phyloP scores from a whole-genome alignment of 1,140 invertebrate genomes.

The Protaetia brevitarsis region DNA sequence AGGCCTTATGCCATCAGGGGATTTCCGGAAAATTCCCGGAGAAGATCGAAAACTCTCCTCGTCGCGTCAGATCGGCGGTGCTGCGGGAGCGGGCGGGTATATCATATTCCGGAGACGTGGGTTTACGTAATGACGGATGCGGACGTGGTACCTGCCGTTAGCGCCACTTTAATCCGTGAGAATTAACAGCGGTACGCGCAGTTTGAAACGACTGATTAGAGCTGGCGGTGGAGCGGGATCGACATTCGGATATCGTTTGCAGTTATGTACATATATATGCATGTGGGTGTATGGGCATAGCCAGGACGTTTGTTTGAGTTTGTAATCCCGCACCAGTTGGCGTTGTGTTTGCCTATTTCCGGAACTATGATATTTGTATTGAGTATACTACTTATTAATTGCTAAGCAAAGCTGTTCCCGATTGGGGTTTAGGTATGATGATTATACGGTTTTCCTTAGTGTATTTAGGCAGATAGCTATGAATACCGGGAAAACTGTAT shows the following conservation, averaged over 20 bases:
- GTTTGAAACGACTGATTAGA: slow-evolving; percentile 2
- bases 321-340: background rate
- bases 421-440: background rate
- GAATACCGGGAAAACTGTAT: too few species aligned
- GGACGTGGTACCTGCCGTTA: background rate
- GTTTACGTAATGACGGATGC: background rate
- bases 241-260: slow-evolving; percentile 3
- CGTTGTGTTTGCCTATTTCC: background rate
- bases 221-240: background rate
- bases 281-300: background rate
- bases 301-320: slow-evolving; percentile 5
- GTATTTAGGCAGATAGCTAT: too few species aligned
- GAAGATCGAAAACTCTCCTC: too few species aligned
- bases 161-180: background rate
- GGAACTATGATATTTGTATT: background rate
- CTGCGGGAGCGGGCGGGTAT: too few species aligned
- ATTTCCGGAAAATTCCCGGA: too few species aligned
- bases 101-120: background rate
- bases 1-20: background rate
- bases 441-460: too few species aligned
- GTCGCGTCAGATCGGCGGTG: too few species aligned
- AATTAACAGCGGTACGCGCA: background rate
- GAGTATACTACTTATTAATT: background rate
- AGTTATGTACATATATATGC: background rate
- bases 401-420: background rate